Evolutionary conservation across 2,113 vertebrate species (phyloP), one percentile per base, ranked within the genome.

Genomic region (Cebidichthys violaceus): DNA sequence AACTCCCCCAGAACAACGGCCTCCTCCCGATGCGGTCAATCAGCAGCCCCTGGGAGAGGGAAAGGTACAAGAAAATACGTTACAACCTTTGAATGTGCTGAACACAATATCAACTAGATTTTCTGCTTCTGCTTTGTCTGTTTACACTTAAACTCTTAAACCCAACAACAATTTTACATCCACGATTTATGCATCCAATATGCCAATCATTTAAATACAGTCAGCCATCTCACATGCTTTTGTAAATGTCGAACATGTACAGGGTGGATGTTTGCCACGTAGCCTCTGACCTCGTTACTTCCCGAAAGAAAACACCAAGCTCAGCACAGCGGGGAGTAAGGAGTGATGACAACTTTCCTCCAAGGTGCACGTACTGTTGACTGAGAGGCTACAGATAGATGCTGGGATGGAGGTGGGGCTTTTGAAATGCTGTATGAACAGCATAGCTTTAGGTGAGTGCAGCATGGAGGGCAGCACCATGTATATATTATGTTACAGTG

Each of bases 11-110:
- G 7, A 97, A 80, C 81, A 97, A 70, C 0, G 88, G 75, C 90
- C 88, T 95, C 86, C 97, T 95, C 54, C 96, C 97, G 4, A 85
- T 73, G 11, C 29, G 84, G 43, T 97, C 97, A 14, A 97, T 95
- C 22, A 97, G 82, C 70, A 96, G 75, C 1, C 94, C 91, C 96
- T 97, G 91, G 20, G 9, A 75, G 45, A 57, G 27, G 62, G 24
- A 62, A 65, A 33, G 13, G 2, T 33, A 35, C 15, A 10, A 31
- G 17, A 18, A 1, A 37, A 24, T 6, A 29, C 2, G 24, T 59
- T 47, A 43, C 22, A n/a, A 11, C 70, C 55, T 73, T 73, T 4
- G 15, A 15, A 31, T 35, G n/a, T 57, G n/a, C 52, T 27, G 2
- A 59, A 39, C 33, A n/a, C 14, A 54, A n/a, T 35, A 33, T 39